Conservation (phyloP, 2,113 vertebrate genomes). For the Pelusios castaneus region DNA sequence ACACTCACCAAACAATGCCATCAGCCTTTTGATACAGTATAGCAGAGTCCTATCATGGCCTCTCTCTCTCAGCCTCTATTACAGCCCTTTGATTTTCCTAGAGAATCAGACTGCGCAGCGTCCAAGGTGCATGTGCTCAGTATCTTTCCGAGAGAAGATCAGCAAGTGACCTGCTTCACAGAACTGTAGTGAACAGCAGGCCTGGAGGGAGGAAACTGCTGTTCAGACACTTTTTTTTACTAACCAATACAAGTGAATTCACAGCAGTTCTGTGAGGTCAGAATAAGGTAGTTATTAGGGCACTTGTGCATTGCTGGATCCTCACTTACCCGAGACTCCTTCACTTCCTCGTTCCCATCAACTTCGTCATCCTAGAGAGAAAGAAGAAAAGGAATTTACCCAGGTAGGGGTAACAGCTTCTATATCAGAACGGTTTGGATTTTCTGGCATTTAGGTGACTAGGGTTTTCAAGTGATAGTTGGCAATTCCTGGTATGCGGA, state of each 20-base stretch:
- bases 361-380: conserved; percentile 76
- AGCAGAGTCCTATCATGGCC: accelerated
- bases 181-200: not conserved
- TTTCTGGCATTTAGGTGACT: not conserved
- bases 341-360: conserved; percentile 74
- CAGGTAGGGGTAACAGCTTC: not conserved
- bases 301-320: not conserved
- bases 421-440: not conserved
- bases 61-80: not conserved
- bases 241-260: not conserved
- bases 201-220: not conserved
- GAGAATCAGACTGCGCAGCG: not conserved
- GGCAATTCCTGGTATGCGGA: not conserved
- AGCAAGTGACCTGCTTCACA: not conserved
- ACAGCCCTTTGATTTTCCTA: not conserved
- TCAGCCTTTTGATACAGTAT: not conserved
- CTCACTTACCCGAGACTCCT: conserved; percentile 72
- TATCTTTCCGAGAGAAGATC: not conserved
- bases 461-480: not conserved
- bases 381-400: not conserved
- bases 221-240: accelerated
- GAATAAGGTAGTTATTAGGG: not conserved
- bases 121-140: not conserved
- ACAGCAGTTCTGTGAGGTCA: not conserved
- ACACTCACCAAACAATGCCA: accelerated